These are phyloP conservation scores for Acyrthosiphon pisum DNA, from an alignment of 1,140 invertebrate species.

Conservation along the genomic window DNA sequence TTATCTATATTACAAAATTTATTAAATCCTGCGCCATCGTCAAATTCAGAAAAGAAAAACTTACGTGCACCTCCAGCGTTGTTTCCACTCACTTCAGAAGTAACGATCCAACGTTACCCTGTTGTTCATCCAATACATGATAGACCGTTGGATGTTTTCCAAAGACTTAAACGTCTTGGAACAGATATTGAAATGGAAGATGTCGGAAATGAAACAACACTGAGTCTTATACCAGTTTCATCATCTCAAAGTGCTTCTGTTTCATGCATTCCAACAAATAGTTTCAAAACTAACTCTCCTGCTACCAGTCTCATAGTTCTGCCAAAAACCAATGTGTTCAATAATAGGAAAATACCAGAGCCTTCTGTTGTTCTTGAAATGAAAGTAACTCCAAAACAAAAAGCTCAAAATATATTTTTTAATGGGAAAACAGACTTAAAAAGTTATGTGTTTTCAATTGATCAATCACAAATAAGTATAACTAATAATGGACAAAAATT, in stretches of 20 bases:
- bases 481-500: slow-evolving; percentile 62
- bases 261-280: slow-evolving; percentile 42
- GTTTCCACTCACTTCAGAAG: slow-evolving; percentile 50
- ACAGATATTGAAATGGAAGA: slow-evolving; percentile 60
- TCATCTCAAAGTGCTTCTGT: slow-evolving; percentile 21
- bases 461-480: slow-evolving; percentile 20
- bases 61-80: slow-evolving; percentile 47
- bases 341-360: slow-evolving; percentile 52
- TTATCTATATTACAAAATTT: slow-evolving; percentile 48
- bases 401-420: slow-evolving; percentile 10
- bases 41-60: slow-evolving; percentile 42
- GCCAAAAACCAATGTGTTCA: slow-evolving; percentile 52
- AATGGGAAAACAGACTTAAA: slow-evolving; percentile 6
- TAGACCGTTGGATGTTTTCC: slow-evolving; percentile 57
- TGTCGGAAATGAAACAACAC: slow-evolving; percentile 31
- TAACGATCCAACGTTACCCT: slow-evolving; percentile 53
- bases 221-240: slow-evolving; percentile 25
- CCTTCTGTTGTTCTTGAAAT: slow-evolving; percentile 50
- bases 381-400: slow-evolving; percentile 25
- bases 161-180: slow-evolving; percentile 60
- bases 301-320: slow-evolving; percentile 19
- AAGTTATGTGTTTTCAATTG: slow-evolving; percentile 47
- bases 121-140: slow-evolving; percentile 40
- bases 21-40: slow-evolving; percentile 6
- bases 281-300: slow-evolving; percentile 27